These are phyloP conservation scores for Gymnorhina tibicen DNA, from an alignment of 2,113 vertebrate genomes.

Conservation along the genomic window DNA sequence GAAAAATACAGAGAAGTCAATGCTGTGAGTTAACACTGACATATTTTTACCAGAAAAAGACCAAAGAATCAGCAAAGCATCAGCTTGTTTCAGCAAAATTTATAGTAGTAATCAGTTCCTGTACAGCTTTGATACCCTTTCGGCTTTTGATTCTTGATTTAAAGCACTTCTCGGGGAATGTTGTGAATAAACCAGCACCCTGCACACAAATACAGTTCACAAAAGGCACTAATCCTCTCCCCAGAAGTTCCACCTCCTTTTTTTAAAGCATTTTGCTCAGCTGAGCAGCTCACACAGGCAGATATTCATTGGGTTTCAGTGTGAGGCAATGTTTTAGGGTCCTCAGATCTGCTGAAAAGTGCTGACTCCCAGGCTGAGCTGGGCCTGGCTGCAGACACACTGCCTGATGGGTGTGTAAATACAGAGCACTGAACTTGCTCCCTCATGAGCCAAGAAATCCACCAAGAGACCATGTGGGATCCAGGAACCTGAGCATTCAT, in stretches of 20 bases:
- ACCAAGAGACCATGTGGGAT: not conserved
- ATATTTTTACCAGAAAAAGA: conserved; percentile 42
- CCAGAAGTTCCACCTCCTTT: not conserved
- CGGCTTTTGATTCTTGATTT: conserved; percentile 29
- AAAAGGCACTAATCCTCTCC: conserved; percentile 32
- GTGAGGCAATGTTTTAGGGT: not conserved
- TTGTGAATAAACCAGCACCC: not conserved
- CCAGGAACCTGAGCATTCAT: accelerated
- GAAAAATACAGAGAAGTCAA: conserved; percentile 44
- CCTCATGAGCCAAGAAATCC: not conserved
- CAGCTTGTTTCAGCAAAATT: conserved; percentile 60
- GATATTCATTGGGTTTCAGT: not conserved
- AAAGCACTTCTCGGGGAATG: not conserved
- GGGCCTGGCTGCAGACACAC: not conserved
- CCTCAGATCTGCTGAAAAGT: not conserved
- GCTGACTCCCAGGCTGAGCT: not conserved
- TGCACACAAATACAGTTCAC: not conserved
- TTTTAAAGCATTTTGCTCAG: not conserved
- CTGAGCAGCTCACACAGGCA: not conserved
- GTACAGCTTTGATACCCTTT: conserved; percentile 48
- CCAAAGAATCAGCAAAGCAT: conserved; percentile 51
- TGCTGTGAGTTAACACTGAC: conserved; percentile 29
- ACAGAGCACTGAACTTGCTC: not conserved
- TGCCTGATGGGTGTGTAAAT: accelerated
- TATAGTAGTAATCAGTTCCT: conserved; percentile 57